phyloP scores from a whole-genome alignment of 2,888 invertebrate genomes.

The Papilio elwesi region DNA sequence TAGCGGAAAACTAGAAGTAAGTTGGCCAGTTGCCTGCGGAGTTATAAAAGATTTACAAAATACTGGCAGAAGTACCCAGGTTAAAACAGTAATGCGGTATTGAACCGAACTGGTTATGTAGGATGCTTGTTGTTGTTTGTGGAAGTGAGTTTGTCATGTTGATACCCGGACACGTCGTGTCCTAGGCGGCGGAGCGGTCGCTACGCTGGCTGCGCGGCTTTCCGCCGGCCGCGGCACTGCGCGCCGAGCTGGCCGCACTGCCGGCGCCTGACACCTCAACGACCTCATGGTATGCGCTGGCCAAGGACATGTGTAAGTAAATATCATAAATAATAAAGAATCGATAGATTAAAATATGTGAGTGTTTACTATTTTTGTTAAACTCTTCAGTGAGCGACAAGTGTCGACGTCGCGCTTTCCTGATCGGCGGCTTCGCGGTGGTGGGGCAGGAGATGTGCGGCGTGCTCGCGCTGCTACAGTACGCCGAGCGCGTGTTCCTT shows the following conservation, averaged over 20 bases:
- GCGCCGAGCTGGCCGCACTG: constrained; percentile 51
- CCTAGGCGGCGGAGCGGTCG: constrained; percentile 60
- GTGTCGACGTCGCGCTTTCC: constrained; percentile 61
- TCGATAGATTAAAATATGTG: too few relatives aligned
- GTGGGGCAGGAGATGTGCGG: constrained; percentile 71
- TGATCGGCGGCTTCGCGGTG: constrained; percentile 58
- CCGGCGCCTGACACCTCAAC: constrained; percentile 53
- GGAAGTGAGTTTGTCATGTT: not conserved
- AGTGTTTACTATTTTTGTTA: constrained; percentile 3
- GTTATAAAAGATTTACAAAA: not conserved
- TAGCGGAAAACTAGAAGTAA: constrained; percentile 57
- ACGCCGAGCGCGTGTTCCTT: constrained; percentile 69
- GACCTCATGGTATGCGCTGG: constrained; percentile 51
- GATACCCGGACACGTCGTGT: not conserved
- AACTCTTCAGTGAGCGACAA: constrained; percentile 55
- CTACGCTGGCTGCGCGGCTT: constrained; percentile 62
- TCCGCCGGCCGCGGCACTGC: constrained; percentile 45
- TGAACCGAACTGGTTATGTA: not conserved
- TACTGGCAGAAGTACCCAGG: too few relatives aligned
- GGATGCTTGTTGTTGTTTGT: not conserved
- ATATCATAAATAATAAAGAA: too few relatives aligned
- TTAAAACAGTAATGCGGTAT: not conserved
- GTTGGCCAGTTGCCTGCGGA: not conserved
- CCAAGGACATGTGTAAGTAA: constrained; percentile 60
- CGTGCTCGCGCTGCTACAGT: constrained; percentile 68